These are phyloP conservation scores for Nemoura dubitans DNA, from an alignment of 2,888 invertebrate genomes.

Conservation along the genomic window DNA sequence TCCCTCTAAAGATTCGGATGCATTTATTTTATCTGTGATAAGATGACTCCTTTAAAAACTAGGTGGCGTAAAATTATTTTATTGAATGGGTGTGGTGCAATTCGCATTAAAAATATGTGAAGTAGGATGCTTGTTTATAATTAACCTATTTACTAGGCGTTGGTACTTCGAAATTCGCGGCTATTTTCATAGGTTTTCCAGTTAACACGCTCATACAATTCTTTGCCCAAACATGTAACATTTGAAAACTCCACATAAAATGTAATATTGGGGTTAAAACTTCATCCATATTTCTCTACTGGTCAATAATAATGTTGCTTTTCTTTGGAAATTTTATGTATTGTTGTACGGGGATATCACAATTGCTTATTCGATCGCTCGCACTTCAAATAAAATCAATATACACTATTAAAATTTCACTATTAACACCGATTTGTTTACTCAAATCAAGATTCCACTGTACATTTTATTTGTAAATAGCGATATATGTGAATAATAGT, in stretches of 20 bases:
- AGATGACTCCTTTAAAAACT: not conserved
- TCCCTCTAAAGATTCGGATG: not conserved
- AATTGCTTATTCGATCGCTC: not conserved
- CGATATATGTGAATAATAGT: constrained; percentile 63
- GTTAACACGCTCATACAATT: not conserved
- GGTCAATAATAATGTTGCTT: not conserved
- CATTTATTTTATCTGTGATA: not conserved
- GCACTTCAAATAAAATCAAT: constrained; percentile 36
- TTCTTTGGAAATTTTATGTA: not conserved
- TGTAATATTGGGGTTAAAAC: too few species aligned
- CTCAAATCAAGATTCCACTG: constrained; percentile 48
- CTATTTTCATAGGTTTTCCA: not conserved
- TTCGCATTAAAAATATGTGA: not conserved
- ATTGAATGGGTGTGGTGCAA: constrained; percentile 7
- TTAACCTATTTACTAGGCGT: not conserved
- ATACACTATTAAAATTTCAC: constrained; percentile 16
- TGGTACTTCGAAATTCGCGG: not conserved
- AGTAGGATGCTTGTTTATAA: not conserved
- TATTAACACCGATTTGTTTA: not conserved
- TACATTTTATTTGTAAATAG: constrained; percentile 63
- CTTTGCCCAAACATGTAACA: not conserved
- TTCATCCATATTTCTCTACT: not conserved
- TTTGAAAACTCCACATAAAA: not conserved
- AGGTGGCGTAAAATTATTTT: not conserved
- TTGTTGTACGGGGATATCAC: too few species aligned